phyloP scores from a whole-genome alignment of 2,797 vertebrate species.

The Phrynocephalus guinanensis region DNA sequence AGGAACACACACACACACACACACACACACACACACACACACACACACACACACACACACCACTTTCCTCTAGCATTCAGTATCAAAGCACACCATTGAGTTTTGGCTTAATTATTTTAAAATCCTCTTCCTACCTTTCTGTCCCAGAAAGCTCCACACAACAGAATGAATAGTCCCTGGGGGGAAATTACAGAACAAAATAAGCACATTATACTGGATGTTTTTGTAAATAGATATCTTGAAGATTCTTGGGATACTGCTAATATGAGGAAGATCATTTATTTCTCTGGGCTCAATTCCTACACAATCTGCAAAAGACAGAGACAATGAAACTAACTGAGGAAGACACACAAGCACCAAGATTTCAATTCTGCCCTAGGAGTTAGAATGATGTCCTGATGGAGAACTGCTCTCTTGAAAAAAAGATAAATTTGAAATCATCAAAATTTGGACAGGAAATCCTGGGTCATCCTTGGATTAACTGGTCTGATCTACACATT shows the following conservation, averaged over 20 bases:
- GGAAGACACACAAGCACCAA: not conserved
- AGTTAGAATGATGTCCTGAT: not conserved
- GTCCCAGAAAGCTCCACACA: slow-evolving; percentile 83
- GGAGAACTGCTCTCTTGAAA: not conserved
- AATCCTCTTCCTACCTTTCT: slow-evolving; percentile 78
- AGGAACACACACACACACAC: too few relatives aligned
- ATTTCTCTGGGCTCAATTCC: not conserved
- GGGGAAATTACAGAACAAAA: slow-evolving; percentile 53
- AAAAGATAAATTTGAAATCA: too few relatives aligned
- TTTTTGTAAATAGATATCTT: not conserved
- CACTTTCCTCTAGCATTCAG: too few relatives aligned
- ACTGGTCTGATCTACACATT: too few relatives aligned
- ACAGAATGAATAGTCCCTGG: slow-evolving; percentile 84
- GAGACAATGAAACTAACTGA: not conserved
- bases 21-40: too few relatives aligned
- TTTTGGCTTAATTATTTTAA: slow-evolving; percentile 15
- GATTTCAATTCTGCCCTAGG: not conserved
- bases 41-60: too few relatives aligned
- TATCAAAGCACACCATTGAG: too few relatives aligned
- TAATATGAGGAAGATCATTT: not conserved
- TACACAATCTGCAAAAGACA: not conserved
- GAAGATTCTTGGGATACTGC: too few relatives aligned
- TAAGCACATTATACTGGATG: slow-evolving; percentile 11
- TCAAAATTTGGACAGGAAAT: too few relatives aligned
- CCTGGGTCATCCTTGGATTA: too few relatives aligned